Conservation (phyloP, 2,888 invertebrate genomes). For the Hedychridium roseum region DNA sequence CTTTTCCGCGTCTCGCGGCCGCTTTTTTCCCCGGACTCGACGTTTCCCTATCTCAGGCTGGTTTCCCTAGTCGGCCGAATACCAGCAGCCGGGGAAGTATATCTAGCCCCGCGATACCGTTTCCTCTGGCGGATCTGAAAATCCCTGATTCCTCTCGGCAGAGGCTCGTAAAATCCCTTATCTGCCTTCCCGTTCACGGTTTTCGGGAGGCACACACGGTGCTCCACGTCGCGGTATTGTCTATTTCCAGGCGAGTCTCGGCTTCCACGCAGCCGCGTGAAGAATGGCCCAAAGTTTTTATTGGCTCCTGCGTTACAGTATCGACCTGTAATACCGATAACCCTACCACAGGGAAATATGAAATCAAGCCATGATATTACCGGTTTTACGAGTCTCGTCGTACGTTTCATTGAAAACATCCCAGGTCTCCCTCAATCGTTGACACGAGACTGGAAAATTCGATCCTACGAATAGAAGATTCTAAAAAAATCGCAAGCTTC, state of each 20-base stretch:
- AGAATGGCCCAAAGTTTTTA: slow-evolving; percentile 28
- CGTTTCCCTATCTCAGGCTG: not conserved
- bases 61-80: slow-evolving; percentile 9
- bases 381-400: no score
- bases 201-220: slow-evolving; percentile 17
- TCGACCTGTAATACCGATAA: no score
- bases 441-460: no score
- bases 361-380: no score
- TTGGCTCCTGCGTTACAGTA: no score
- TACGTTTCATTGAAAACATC: no score
- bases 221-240: slow-evolving; percentile 3
- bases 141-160: slow-evolving; percentile 20
- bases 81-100: not conserved
- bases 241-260: no score
- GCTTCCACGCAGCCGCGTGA: slow-evolving; percentile 24
- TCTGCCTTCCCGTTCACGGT: slow-evolving; percentile 13
- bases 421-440: no score
- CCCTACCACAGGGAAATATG: no score
- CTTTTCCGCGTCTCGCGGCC: slow-evolving; percentile 12
- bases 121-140: slow-evolving; percentile 17
- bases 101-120: slow-evolving; percentile 14
- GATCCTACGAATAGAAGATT: no score
- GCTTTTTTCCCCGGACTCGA: slow-evolving; percentile 8
- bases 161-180: slow-evolving; percentile 20
- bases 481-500: no score